phyloP scores from a whole-genome alignment of 2,113 vertebrate species.

The Monopterus albus region DNA sequence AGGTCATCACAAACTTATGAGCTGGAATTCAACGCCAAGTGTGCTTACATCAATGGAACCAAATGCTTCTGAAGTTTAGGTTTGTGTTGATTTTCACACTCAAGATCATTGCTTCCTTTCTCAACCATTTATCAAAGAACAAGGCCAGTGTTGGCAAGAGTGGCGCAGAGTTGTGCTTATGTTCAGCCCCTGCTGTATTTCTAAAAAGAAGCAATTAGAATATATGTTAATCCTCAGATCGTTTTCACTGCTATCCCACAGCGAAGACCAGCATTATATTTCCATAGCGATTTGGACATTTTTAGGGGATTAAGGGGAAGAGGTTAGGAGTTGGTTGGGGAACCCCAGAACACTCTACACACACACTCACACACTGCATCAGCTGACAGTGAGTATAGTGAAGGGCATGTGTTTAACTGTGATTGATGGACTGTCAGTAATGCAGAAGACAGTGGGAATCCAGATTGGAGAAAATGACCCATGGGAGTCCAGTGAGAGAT shows the following conservation, averaged over 20 bases:
- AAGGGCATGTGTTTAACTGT: constrained; percentile 64
- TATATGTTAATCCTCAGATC: constrained; percentile 70
- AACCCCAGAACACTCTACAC: constrained; percentile 40
- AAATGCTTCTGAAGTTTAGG: background rate
- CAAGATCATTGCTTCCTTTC: background rate
- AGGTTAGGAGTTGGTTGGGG: constrained; percentile 53
- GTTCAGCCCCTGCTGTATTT: constrained; percentile 61
- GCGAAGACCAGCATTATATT: constrained; percentile 47
- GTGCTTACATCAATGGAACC: background rate
- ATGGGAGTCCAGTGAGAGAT: constrained; percentile 57
- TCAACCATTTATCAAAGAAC: constrained; percentile 28
- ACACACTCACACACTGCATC: constrained; percentile 26
- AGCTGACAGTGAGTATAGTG: constrained; percentile 41
- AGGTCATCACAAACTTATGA: background rate
- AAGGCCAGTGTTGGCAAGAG: constrained; percentile 17
- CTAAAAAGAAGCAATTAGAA: constrained; percentile 62
- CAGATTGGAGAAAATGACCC: constrained; percentile 71
- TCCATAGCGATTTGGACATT: constrained; percentile 57
- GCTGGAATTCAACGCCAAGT: constrained; percentile 7
- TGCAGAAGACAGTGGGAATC: constrained; percentile 69
- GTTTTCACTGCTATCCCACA: constrained; percentile 35
- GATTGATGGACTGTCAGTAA: constrained; percentile 75
- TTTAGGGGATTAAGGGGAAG: constrained; percentile 62
- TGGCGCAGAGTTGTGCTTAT: constrained; percentile 25
- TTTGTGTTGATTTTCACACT: background rate